These are phyloP conservation scores for Pollenia griseotomentosa DNA, from an alignment of 2,888 invertebrate species.

Conservation along the genomic window DNA sequence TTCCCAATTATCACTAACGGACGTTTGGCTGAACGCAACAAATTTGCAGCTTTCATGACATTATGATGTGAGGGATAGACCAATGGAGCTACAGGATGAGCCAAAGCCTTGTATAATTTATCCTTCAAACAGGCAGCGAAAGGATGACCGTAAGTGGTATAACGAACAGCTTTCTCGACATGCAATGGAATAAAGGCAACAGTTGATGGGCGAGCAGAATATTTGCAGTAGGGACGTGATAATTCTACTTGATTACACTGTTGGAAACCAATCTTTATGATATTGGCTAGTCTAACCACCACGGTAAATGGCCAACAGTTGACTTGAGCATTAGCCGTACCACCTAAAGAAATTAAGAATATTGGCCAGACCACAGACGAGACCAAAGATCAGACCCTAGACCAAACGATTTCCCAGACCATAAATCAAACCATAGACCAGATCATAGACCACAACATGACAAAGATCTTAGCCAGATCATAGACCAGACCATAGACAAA, in stretches of 20 bases:
- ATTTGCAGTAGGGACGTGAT: conserved; percentile 95
- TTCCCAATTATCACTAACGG: conserved; percentile 96
- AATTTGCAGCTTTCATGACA: conserved; percentile 89
- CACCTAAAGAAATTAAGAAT: conserved; percentile 86
- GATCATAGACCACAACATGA: no score
- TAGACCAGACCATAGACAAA: no score
- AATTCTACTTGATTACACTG: conserved; percentile 96
- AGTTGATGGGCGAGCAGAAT: conserved; percentile 93
- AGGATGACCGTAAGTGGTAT: conserved; percentile 93
- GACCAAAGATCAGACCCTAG: no score
- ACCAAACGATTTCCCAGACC: no score
- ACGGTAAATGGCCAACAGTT: conserved; percentile 97
- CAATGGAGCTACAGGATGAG: conserved; percentile 86
- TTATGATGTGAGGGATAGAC: conserved; percentile 89
- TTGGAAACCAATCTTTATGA: conserved; percentile 97
- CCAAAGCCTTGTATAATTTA: conserved; percentile 81
- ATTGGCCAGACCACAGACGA: no score
- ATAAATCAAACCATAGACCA: no score
- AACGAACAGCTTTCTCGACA: conserved; percentile 95
- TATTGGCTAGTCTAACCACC: conserved; percentile 96
- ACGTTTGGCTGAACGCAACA: conserved; percentile 89
- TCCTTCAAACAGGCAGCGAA: conserved; percentile 94
- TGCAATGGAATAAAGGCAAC: conserved; percentile 93
- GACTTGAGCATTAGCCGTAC: conserved; percentile 98
- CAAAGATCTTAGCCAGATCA: no score